A percentile compares a stretch with the other conserved stretches of the same genome.
Conservation (phyloP, 2,888 invertebrate species). For the Drosophila emarginata region DNA sequence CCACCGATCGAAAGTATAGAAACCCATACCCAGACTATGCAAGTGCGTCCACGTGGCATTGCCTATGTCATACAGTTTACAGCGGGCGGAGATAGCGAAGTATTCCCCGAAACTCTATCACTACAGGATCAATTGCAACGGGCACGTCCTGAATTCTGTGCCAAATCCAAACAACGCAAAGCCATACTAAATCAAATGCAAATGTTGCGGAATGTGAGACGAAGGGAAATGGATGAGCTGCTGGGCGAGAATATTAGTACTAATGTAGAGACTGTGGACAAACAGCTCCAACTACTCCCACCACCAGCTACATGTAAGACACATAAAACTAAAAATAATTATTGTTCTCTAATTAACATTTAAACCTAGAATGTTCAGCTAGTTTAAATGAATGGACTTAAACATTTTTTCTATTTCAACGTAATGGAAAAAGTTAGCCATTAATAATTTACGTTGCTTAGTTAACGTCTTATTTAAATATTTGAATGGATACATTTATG, state of each 20-base stretch:
- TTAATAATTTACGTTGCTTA: too few relatives aligned
- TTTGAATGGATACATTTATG: too few relatives aligned
- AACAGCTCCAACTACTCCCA: conserved; percentile 75
- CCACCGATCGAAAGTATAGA: neutral
- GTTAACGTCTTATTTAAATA: too few relatives aligned
- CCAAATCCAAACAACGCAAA: conserved; percentile 82
- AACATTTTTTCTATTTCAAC: too few relatives aligned
- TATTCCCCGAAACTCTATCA: conserved; percentile 70
- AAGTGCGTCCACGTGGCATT: conserved; percentile 77
- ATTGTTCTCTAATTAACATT: too few relatives aligned
- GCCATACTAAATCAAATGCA: conserved; percentile 79
- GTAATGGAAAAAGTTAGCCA: too few relatives aligned
- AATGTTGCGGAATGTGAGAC: conserved; percentile 73
- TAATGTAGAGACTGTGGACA: conserved; percentile 69
- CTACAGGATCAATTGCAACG: conserved; percentile 88
- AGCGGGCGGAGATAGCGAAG: conserved; percentile 17
- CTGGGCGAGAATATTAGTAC: conserved; percentile 64
- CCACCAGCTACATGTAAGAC: conserved; percentile 81
- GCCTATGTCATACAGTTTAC: conserved; percentile 80
- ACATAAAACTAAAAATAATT: too few relatives aligned
- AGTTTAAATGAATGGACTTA: too few relatives aligned
- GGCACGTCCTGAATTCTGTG: conserved; percentile 88
- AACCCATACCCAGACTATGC: conserved; percentile 47
- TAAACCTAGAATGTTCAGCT: too few relatives aligned
- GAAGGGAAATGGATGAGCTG: conserved; percentile 75